phyloP scores from a whole-genome alignment of 2,888 invertebrate genomes.

The Drosophila kanekoi region DNA sequence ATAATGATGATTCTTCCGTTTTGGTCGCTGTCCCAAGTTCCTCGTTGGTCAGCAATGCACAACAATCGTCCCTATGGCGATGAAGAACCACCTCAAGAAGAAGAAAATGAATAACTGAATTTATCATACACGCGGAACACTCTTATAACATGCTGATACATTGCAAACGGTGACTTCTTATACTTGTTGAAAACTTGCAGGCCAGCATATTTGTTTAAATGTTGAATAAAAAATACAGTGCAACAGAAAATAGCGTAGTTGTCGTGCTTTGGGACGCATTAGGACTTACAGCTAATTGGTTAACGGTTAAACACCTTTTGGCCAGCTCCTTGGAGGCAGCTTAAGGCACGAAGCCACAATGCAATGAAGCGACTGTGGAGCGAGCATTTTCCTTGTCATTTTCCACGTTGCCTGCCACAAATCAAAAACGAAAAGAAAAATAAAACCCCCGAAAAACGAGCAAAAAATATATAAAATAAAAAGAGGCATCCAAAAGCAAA shows the following conservation, averaged over 20 bases:
- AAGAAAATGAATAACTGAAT: background rate
- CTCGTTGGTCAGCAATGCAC: constrained; percentile 63
- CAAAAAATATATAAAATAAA: constrained; percentile 23
- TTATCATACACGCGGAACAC: background rate
- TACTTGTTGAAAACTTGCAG: constrained; percentile 18
- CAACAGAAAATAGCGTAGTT: no score
- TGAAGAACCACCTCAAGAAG: constrained; percentile 15
- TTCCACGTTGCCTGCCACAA: constrained; percentile 79
- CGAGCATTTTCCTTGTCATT: constrained; percentile 65
- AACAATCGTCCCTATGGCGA: constrained; percentile 42
- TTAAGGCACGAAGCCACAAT: constrained; percentile 5
- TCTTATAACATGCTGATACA: constrained; percentile 34
- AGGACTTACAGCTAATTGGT: constrained; percentile 26
- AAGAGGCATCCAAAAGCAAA: constrained; percentile 66
- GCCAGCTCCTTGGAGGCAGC: constrained; percentile 13
- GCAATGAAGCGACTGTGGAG: constrained; percentile 16
- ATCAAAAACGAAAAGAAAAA: constrained; percentile 59
- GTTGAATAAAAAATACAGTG: background rate
- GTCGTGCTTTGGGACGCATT: no score
- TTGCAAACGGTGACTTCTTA: constrained; percentile 68
- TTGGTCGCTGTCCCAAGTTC: constrained; percentile 60
- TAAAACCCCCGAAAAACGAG: constrained; percentile 49
- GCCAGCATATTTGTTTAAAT: background rate
- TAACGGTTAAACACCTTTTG: constrained; percentile 39
- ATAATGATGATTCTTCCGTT: constrained; percentile 71